Evolutionary conservation across 1,140 invertebrate genomes (phyloP).

Genomic region (Bombus polaris): DNA sequence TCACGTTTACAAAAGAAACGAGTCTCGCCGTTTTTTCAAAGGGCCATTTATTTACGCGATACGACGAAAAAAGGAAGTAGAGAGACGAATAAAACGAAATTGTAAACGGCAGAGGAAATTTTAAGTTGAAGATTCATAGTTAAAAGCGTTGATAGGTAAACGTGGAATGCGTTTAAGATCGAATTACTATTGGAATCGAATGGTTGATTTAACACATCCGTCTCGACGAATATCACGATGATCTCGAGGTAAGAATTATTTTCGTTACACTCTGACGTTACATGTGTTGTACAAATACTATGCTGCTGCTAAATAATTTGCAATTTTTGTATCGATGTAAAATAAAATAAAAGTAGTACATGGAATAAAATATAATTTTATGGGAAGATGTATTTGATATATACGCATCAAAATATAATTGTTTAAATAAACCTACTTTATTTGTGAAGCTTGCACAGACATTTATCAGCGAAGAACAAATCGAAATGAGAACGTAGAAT

Average conservation of each 20-base stretch:
- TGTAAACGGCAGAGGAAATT: background rate
- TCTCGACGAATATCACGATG: background rate
- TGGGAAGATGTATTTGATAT: no score
- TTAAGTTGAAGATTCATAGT: background rate
- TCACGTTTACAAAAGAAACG: slow-evolving; percentile 12
- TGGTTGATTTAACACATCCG: background rate
- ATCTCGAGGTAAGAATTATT: background rate
- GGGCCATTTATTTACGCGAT: background rate
- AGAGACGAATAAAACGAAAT: background rate
- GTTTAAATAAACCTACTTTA: background rate
- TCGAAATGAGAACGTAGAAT: background rate
- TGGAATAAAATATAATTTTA: background rate
- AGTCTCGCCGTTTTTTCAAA: background rate
- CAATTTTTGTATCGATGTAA: background rate
- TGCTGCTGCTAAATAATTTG: background rate
- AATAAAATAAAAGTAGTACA: background rate
- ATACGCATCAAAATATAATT: background rate
- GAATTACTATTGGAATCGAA: background rate
- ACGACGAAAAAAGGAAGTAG: background rate
- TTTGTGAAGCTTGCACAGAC: background rate
- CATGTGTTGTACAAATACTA: background rate
- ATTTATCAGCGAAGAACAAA: background rate
- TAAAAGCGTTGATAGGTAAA: no score
- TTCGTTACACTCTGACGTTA: no score
- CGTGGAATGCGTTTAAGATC: background rate